phyloP scores from a whole-genome alignment of 2,113 vertebrate species.

The Antennarius striatus region DNA sequence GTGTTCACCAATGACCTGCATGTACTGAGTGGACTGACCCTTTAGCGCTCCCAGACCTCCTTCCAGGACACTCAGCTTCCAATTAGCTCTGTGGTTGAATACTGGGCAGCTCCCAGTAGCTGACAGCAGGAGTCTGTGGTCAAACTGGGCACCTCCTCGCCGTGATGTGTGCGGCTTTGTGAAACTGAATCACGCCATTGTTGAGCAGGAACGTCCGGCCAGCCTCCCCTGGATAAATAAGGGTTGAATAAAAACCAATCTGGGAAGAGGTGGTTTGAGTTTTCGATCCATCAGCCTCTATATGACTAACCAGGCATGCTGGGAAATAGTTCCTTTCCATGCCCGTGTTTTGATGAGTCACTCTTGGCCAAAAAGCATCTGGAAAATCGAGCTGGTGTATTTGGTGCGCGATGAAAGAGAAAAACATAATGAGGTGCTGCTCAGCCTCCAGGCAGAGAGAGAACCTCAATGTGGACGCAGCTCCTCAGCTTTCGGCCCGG shows the following conservation, averaged over 20 bases:
- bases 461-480: neutral
- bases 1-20: no score
- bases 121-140: neutral
- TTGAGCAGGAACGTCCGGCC: conserved; percentile 1
- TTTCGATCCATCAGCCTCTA: conserved; percentile 34
- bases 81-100: conserved; percentile 27
- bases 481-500: no score
- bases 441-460: neutral
- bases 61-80: conserved; percentile 17
- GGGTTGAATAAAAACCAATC: conserved; percentile 26
- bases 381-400: conserved; percentile 37
- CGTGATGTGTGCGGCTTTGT: conserved; percentile 18
- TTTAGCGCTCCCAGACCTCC: no score
- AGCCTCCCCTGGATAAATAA: conserved; percentile 23
- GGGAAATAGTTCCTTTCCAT: conserved; percentile 50
- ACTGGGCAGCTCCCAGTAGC: conserved; percentile 34
- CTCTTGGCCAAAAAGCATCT: conserved; percentile 10
- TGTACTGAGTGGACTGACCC: no score
- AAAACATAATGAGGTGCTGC: neutral
- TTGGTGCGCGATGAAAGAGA: conserved; percentile 27
- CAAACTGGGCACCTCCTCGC: conserved; percentile 14
- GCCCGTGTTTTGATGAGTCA: conserved; percentile 47
- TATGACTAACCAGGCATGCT: conserved; percentile 48
- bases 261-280: conserved; percentile 34
- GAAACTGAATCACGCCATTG: conserved; percentile 26